A percentile compares a stretch with the other conserved stretches of the same genome.
Conservation (phyloP, 2,888 invertebrate genomes). For the Lasioglossum oenotherae region DNA sequence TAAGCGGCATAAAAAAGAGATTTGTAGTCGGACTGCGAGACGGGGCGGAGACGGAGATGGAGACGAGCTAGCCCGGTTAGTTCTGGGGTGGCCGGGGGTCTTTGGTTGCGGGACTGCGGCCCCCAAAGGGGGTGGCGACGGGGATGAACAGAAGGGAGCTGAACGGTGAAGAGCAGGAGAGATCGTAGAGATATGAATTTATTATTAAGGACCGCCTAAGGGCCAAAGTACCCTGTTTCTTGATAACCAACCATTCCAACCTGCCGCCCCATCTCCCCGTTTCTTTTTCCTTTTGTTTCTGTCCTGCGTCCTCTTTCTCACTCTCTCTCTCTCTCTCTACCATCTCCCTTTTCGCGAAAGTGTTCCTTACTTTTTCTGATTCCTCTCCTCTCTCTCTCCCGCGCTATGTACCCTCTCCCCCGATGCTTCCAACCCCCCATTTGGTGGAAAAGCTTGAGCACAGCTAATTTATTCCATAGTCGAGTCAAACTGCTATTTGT, state of each 20-base stretch:
- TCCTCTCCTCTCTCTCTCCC: background rate
- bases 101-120: conserved; percentile 44
- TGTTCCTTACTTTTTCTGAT: conserved; percentile 30
- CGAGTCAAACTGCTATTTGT: conserved; percentile 71
- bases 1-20: conserved; percentile 84
- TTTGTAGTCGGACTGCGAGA: conserved; percentile 78
- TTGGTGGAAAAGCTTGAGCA: conserved; percentile 50
- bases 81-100: conserved; percentile 50
- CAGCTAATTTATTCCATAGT: conserved; percentile 77
- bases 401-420: background rate
- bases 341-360: background rate
- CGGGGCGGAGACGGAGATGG: conserved; percentile 26
- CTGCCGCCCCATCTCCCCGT: conserved; percentile 21
- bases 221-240: conserved; percentile 80
- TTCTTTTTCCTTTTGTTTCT: conserved; percentile 25
- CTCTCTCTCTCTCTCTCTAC: background rate
- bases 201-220: conserved; percentile 82
- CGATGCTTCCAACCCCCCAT: background rate
- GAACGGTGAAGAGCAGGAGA: conserved; percentile 45
- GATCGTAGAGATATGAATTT: conserved; percentile 83
- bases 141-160: conserved; percentile 55
- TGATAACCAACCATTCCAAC: conserved; percentile 73
- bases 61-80: conserved; percentile 21
- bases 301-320: background rate
- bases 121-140: conserved; percentile 11